Base-by-base conservation (phyloP, 2,888 invertebrate genomes). In the Papilio elwesi region DNA sequence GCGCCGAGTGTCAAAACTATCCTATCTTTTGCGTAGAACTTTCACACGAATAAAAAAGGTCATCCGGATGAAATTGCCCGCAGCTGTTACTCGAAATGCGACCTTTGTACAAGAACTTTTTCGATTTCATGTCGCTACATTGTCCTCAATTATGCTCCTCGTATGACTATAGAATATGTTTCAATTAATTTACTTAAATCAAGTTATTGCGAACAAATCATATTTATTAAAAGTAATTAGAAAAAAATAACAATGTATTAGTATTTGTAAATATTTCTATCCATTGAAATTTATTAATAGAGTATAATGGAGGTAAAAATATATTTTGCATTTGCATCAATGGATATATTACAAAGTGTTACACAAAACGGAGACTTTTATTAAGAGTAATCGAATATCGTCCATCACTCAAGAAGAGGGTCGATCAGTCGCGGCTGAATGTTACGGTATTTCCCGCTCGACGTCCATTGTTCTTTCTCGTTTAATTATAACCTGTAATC, bases 21-120 rank as follows among this genome's bases (percentile, higher is more conserved):
- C 15, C 11, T 12, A 55, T 55, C 47, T 38, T 65, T 55, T 48
- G 3, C 8, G 13, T 43, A 47, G 43, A 70, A 70, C 53, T 70
- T 70, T 64, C 55, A 64, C 63, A 11, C 10, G 64, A 64, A 64
- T 55, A 64, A 55, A 64, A 64, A 59, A 55, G 53, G 26, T 26
- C 63, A 63, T 70, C 55, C 52, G 51, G n/a, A 64, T 55, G n/a
- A 48, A 64, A 64, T 64, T 64, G 53, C 51, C 43, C 64, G 47
- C 70, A 70, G 52, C 53, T 64, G 70, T 64, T 38, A 36, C 63
- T 52, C 43, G 43, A 47, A 47, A 62, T 52, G 26, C 68, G 68
- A 55, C 55, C 55, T 53, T 70, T 70, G 15, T 2, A 26, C 4
- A 13, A 36, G 51, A 53, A 70, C 48, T 70, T 55, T 64, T 47